These are phyloP conservation scores for Sylvietta virens DNA, from an alignment of 2,113 vertebrate species.

Conservation along the genomic window DNA sequence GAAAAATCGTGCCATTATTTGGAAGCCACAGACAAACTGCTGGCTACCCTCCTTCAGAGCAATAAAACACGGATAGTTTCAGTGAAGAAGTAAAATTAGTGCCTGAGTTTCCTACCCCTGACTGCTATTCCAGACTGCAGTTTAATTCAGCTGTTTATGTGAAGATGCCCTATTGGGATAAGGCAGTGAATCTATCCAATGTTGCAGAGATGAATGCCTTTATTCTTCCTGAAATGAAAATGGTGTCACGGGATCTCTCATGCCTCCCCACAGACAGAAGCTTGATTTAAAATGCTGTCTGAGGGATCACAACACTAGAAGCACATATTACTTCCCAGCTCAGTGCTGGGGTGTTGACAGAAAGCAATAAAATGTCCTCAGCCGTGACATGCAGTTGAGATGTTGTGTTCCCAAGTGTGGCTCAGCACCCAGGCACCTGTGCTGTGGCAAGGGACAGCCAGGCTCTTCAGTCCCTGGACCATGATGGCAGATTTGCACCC, in stretches of 20 bases:
- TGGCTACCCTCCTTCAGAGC: not conserved
- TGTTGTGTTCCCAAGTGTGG: rapidly evolving
- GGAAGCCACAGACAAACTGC: not conserved
- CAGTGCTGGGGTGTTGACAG: conserved; percentile 5
- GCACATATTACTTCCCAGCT: conserved; percentile 37
- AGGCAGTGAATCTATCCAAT: conserved; percentile 5
- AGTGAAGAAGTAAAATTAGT: conserved; percentile 7
- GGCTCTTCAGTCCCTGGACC: not conserved
- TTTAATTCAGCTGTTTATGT: conserved; percentile 31
- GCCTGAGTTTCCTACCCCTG: not conserved
- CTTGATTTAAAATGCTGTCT: conserved; percentile 55
- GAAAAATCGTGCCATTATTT: not conserved
- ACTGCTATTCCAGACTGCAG: not conserved
- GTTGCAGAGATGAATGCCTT: conserved; percentile 32
- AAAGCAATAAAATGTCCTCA: conserved; percentile 44
- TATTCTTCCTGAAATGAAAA: conserved; percentile 61
- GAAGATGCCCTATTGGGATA: conserved; percentile 34
- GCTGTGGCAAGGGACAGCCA: not conserved
- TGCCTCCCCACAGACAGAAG: conserved; percentile 21
- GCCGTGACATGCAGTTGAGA: not conserved
- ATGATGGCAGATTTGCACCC: not conserved
- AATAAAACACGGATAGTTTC: not conserved
- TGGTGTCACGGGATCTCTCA: conserved; percentile 42
- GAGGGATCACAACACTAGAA: conserved; percentile 32
- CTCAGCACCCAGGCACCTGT: not conserved